Evolutionary conservation across 2,888 invertebrate genomes (phyloP).

Genomic region (Cynaeus angustus): DNA sequence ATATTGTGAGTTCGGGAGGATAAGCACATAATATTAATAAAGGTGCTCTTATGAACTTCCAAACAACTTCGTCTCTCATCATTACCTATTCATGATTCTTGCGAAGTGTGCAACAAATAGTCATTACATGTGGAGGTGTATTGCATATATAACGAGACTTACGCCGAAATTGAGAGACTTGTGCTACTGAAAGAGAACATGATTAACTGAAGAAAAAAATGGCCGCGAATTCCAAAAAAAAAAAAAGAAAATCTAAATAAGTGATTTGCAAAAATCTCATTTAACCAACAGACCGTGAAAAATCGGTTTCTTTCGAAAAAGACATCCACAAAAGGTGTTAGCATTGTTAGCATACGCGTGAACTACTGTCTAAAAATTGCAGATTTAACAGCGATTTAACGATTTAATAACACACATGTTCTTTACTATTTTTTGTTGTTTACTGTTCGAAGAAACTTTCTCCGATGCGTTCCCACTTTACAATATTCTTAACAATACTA

Average conservation of each 20-base stretch:
- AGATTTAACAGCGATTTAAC: too few species aligned
- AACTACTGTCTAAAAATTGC: too few species aligned
- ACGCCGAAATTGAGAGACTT: background rate
- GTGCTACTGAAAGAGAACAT: background rate
- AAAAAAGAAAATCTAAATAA: too few species aligned
- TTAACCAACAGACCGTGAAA: too few species aligned
- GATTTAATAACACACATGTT: too few species aligned
- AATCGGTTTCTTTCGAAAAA: too few species aligned
- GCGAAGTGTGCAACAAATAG: background rate
- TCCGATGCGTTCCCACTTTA: background rate
- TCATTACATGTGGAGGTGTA: conserved; percentile 1
- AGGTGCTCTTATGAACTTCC: conserved; percentile 2
- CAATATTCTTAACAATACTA: background rate
- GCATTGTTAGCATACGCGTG: too few species aligned
- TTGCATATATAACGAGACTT: conserved; percentile 2
- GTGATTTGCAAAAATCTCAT: too few species aligned
- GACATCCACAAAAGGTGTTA: too few species aligned
- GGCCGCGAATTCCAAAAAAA: too few species aligned
- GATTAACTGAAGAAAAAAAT: too few species aligned
- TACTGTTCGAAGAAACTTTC: background rate
- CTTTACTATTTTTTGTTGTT: too few species aligned
- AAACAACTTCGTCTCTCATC: conserved; percentile 16
- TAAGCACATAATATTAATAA: conserved; percentile 20
- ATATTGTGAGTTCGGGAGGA: background rate
- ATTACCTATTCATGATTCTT: conserved; percentile 13